Base-by-base conservation (phyloP, 2,888 invertebrate genomes). In the Andrena minutula region DNA sequence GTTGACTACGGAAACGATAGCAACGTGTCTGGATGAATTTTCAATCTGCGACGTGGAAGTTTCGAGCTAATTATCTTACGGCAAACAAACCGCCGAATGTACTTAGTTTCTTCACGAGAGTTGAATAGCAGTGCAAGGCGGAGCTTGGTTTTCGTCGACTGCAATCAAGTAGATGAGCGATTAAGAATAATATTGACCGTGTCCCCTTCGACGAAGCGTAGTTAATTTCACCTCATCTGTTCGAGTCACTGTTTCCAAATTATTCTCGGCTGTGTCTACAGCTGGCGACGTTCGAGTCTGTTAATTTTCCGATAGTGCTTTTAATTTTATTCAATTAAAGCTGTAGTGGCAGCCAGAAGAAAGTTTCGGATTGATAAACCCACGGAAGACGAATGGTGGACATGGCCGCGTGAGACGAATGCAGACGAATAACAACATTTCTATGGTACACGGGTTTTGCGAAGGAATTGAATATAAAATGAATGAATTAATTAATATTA, bases 171-270 rank as follows among this genome's bases (percentile, higher is more conserved):
- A 30, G 61, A 82, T 51, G 66, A 23, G 16, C 30, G 30, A 41
- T 61, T 41, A 63, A 82, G 61, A 65, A 74, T 82, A 76, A 81
- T 47, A 64, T 81, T 82, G 71, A 82, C 73, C 2, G 41, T 64
- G 53, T 28, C n/a, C 23, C 53, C 23, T 7, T 16, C 58, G 26
- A 68, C 51, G 41, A 73, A 72, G 64, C 56, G 53, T 26, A 26
- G 41, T 10, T 65, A 58, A 64, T 65, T 70, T 49, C 58, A 4
- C 28, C 47, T 23, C 30, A 16, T 16, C 8, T n/a, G 6, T 23
- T 28, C 20, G 4, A 49, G 28, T 8, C 2, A 1, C 5, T 8
- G n/a, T 28, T 35, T 6, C 26, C 53, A 12, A 23, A 32, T 35
- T 23, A 23, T 35, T 56, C 56, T 23, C 4, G 4, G 10, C 10